Percentiles rank a stretch among this genome's conserved stretches.
Conservation (phyloP, 2,113 vertebrate genomes). For the Apaloderma vittatum region DNA sequence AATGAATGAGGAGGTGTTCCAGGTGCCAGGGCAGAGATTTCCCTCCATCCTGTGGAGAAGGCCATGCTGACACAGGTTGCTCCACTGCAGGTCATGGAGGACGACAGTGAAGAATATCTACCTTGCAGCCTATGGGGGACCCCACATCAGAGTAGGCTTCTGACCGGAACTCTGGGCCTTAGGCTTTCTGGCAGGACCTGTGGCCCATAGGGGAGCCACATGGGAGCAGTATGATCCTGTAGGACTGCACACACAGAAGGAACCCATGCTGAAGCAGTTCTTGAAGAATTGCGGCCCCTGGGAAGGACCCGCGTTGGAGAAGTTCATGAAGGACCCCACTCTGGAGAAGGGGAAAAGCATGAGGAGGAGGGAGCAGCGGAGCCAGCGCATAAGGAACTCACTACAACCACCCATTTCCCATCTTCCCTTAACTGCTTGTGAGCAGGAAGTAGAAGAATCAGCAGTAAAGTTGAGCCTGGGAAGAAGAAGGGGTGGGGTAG, state of each 20-base stretch:
- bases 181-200: background rate
- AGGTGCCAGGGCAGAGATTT: too few species aligned
- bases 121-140: background rate
- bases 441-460: background rate
- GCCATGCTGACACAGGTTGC: background rate
- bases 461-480: background rate
- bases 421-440: background rate
- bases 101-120: background rate
- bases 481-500: background rate
- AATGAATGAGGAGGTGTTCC: background rate
- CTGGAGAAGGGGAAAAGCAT: background rate
- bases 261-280: background rate
- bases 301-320: accelerated
- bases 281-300: background rate
- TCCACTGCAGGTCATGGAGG: background rate
- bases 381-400: background rate
- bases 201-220: accelerated
- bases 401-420: background rate
- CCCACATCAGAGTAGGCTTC: background rate
- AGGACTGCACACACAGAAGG: background rate
- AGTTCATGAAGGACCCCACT: background rate
- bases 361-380: background rate
- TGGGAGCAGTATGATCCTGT: background rate
- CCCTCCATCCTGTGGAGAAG: background rate
- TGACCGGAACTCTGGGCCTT: background rate